Conservation (phyloP, 1,140 invertebrate genomes). For the Musca vetustissima region DNA sequence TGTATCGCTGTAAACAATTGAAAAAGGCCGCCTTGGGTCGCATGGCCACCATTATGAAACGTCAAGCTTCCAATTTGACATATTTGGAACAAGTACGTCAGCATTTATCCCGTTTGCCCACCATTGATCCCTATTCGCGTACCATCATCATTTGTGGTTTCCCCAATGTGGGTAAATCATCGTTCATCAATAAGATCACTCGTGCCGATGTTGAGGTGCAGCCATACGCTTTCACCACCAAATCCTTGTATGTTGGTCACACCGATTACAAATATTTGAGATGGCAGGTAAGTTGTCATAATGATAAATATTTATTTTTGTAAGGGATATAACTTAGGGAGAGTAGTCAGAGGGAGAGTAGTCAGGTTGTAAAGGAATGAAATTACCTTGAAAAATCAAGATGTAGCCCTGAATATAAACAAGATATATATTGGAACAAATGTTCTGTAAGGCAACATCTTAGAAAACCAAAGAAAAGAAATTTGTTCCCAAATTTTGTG, state of each 20-base stretch:
- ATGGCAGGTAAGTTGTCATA: slow-evolving; percentile 73
- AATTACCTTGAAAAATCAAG: too few species aligned
- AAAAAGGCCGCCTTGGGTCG: slow-evolving; percentile 95
- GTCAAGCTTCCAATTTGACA: slow-evolving; percentile 89
- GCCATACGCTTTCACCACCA: slow-evolving; percentile 99
- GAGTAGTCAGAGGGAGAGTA: too few species aligned
- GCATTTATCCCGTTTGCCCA: slow-evolving; percentile 96
- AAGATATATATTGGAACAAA: too few species aligned
- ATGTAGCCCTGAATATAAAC: too few species aligned
- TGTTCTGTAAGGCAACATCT: too few species aligned
- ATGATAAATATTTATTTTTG: too few species aligned
- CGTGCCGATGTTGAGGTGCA: slow-evolving; percentile 99
- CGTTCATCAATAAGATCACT: slow-evolving; percentile 99
- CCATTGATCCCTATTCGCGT: slow-evolving; percentile 97
- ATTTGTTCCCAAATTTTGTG: too few species aligned
- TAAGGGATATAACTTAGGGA: too few species aligned
- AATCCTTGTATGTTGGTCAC: slow-evolving; percentile 97
- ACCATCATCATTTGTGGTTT: slow-evolving; percentile 98
- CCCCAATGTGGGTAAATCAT: slow-evolving; percentile 99
- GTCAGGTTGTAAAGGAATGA: too few species aligned
- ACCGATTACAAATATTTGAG: slow-evolving; percentile 98
- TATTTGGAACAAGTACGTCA: slow-evolving; percentile 97
- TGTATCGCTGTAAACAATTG: slow-evolving; percentile 97
- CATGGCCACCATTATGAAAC: slow-evolving; percentile 98
- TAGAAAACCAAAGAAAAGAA: too few species aligned